A percentile compares a stretch with the other conserved stretches of the same genome.
Evolutionary conservation across 2,113 vertebrate genomes (phyloP).

Genomic region (Taxidea taxus): DNA sequence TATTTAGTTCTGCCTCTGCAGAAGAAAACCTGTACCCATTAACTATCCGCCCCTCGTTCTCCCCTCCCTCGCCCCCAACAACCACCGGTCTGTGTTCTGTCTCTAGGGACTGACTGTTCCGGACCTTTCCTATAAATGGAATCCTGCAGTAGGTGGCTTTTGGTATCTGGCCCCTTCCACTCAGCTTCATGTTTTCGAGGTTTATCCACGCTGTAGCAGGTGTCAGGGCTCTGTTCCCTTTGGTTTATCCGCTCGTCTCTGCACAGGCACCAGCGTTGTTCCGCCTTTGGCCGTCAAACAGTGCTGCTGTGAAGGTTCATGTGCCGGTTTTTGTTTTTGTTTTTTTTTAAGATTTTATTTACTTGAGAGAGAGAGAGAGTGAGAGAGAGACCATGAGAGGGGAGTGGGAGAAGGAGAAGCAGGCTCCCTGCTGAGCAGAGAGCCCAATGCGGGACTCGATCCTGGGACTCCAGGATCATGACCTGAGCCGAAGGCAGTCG

Average conservation of each 20-base stretch:
- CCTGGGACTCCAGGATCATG: no score
- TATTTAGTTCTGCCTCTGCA: neutral
- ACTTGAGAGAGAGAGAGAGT: no score
- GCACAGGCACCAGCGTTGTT: neutral
- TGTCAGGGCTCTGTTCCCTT: neutral
- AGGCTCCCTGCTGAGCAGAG: no score
- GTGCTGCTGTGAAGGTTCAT: neutral
- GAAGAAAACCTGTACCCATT: neutral
- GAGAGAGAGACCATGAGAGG: no score
- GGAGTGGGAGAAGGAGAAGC: no score
- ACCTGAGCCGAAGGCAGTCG: no score
- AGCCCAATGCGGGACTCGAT: no score
- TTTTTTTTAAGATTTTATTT: no score
- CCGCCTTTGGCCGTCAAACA: neutral
- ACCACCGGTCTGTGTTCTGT: neutral
- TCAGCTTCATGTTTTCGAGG: neutral
- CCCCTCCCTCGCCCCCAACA: no score
- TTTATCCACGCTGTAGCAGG: fast-evolving
- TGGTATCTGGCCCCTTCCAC: no score
- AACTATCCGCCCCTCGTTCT: neutral
- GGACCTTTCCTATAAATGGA: neutral
- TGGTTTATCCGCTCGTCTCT: no score
- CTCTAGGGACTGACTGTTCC: neutral
- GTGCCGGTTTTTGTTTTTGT: neutral
- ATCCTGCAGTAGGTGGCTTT: neutral